Evolutionary conservation across 1,140 invertebrate species (phyloP).

Genomic region (Neotoxoptera formosana): DNA sequence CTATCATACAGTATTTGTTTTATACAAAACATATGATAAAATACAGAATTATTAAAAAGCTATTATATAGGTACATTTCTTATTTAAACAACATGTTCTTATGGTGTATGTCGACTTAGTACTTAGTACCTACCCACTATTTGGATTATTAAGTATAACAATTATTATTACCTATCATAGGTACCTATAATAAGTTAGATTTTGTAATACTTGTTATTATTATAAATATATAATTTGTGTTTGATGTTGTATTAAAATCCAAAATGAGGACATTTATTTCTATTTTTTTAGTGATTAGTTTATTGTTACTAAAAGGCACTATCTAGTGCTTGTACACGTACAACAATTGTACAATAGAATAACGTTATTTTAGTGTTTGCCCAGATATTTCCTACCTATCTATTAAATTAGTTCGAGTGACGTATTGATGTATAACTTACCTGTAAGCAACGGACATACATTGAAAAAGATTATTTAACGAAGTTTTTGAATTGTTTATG

Average conservation of each 20-base stretch:
- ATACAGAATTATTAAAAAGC: neutral
- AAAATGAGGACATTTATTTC: neutral
- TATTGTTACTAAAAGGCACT: neutral
- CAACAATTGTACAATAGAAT: neutral
- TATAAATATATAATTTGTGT: neutral
- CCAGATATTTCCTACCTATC: neutral
- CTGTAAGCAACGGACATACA: constrained; percentile 97
- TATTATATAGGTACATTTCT: neutral
- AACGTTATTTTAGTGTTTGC: neutral
- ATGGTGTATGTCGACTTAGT: neutral
- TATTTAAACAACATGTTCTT: neutral
- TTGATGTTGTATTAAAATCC: neutral
- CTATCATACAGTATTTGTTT: neutral
- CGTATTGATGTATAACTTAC: constrained; percentile 68
- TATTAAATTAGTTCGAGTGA: neutral
- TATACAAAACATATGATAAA: neutral
- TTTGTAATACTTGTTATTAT: neutral
- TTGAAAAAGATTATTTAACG: constrained; percentile 92
- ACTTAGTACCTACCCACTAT: neutral
- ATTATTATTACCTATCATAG: neutral
- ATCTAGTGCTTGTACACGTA: neutral
- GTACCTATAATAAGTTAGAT: neutral
- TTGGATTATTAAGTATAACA: neutral
- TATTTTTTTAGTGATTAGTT: neutral
- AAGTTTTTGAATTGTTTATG: constrained; percentile 80